Base-by-base conservation (phyloP, 92 coral and sea anemone species). In the Epizoanthus ramosus region DNA sequence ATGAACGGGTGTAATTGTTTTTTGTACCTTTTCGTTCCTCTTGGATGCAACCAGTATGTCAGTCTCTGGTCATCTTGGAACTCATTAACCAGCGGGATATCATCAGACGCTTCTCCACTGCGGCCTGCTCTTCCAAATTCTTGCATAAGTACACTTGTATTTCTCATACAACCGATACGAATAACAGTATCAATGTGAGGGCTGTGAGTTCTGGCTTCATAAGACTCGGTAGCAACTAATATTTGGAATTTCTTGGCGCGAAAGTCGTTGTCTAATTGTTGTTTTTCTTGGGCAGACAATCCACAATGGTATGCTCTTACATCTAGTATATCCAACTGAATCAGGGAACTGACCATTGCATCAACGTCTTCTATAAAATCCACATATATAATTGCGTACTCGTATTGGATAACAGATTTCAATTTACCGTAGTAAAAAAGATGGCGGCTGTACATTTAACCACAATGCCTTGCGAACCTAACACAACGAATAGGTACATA, bases 201-300 rank as follows among this genome's bases (percentile, higher is more conserved):
- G 39, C 65, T 84, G 39, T 88, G 88, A 18, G 85, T 77, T 7
- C 87, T 87, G 18, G 85, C 84, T 57, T 89, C 80, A 57, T 85
- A 89, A 4, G 87, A 73, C 28, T 88, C 92, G 14, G 92, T 88
- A 4, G 92, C 86, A 5, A 43, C 61, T 14, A 88, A 79, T 6
- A 80, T 73, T 47, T 85, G 92, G 71, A 85, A 50, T 45, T 80
- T 22, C 58, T 89, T 75, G 14, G 60, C 31, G 4, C 74, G 41
- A 39, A 87, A 88, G 35, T 76, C 88, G 63, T 57, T 88, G 80
- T 83, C 87, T 13, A 74, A 45, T 33, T 65, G 50, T 35, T 18
- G 31, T 43, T 88, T 88, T 63, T 57, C 83, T 57, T 76, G 35
- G 13, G 13, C 23, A 59, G 71, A 28, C 68, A 57, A n/a, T n/a